Base-by-base conservation (phyloP, 1,140 invertebrate genomes). In the Tribolium castaneum region DNA sequence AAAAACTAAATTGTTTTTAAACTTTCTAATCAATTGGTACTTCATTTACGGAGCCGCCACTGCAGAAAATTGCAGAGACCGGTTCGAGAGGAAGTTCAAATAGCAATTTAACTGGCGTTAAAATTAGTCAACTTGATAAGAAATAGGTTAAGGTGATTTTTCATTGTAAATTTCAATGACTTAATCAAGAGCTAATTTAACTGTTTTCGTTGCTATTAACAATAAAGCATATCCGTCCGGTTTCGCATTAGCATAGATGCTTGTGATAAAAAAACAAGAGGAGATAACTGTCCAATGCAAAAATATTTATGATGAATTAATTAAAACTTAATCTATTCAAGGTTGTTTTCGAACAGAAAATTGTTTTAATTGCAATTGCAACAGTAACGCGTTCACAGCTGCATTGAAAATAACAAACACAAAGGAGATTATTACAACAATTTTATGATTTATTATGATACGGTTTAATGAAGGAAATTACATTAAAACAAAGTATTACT, bases 391-490 rank as follows among this genome's bases (percentile, higher is more conserved):
- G 54, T 59, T 59, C 54, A 22, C 14, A 66, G 59, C 34, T 66
- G 54, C 54, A 59, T 25, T 66, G 59, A 66, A 66, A 66, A 66
- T 14, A 66, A 59, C 16, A 22, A 62, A 62, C 19, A 66, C 59
- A 35, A 66, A 66, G 30, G 59, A 25, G 30, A 66, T 66, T 35
- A 66, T 66, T 34, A 66, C 25, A n/a, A 66, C 59, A 66, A 35
- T 66, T 66, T 66, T 66, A 66, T 66, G 59, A 66, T 66, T 66
- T 66, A 66, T 59, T 66, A 66, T 30, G 30, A 35, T 66, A 66
- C 59, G 30, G 59, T 66, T 66, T 66, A 66, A 66, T 66, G 59
- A 66, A 66, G 59, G 30, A 66, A 66, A 66, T 66, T 66, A 66
- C 59, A 35, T 13, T 66, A 35, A 30, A 12, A 66, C 59, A 66